A percentile compares a stretch with the other conserved stretches of the same genome.
These are phyloP conservation scores for Camelus bactrianus DNA, from an alignment of 2,113 vertebrate species.

Conservation along the genomic window DNA sequence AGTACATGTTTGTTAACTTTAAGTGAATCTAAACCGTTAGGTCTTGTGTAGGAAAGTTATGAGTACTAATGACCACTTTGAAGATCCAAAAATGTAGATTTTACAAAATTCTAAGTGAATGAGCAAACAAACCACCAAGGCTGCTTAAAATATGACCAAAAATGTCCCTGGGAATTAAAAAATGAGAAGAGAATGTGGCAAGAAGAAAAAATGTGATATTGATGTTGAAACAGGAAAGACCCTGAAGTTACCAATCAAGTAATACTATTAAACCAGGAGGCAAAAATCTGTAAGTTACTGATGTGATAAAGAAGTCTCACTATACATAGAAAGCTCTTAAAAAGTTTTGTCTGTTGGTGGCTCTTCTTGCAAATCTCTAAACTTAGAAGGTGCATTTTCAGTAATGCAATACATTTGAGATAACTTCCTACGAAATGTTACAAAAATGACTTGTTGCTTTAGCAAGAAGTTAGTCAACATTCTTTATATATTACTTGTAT, in stretches of 20 bases:
- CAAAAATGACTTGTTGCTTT: constrained; percentile 36
- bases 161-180: constrained; percentile 8
- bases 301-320: not conserved
- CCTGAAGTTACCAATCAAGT: not conserved
- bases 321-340: not conserved
- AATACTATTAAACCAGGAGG: not conserved
- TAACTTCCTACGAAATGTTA: not conserved
- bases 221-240: constrained; percentile 22
- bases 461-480: constrained; percentile 30
- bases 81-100: not conserved
- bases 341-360: not conserved
- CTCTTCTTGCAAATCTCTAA: not conserved
- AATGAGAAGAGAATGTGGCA: not conserved
- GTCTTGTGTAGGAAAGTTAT: not conserved
- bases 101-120: constrained; percentile 36
- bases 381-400: not conserved
- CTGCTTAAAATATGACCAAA: not conserved
- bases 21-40: not conserved
- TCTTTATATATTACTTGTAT: constrained; percentile 29
- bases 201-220: not conserved
- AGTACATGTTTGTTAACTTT: not conserved
- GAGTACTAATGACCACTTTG: not conserved
- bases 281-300: not conserved
- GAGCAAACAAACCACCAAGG: not conserved
- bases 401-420: not conserved